Percentiles rank a stretch among this genome's conserved stretches.
Conservation (phyloP, 2,888 invertebrate species). For the Ectobius pallidus region DNA sequence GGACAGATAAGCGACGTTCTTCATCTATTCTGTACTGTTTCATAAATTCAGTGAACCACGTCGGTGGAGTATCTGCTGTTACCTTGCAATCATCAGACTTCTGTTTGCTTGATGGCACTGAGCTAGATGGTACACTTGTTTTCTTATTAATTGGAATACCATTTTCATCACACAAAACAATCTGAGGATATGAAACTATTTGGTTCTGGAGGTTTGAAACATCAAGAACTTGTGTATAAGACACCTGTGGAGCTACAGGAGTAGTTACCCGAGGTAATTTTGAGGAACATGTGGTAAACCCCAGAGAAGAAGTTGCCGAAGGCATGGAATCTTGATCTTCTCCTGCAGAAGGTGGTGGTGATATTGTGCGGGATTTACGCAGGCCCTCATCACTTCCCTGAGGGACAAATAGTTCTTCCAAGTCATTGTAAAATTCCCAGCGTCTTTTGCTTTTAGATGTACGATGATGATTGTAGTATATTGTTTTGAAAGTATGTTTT, state of each 20-base stretch:
- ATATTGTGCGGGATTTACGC: slow-evolving; percentile 1
- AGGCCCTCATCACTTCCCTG: slow-evolving; percentile 11
- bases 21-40: slow-evolving; percentile 32
- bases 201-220: background rate
- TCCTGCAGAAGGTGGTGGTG: background rate
- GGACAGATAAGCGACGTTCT: slow-evolving; percentile 19
- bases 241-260: background rate
- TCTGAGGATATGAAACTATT: slow-evolving; percentile 2
- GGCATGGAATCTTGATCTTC: slow-evolving; percentile 1
- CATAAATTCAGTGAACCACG: slow-evolving; percentile 37
- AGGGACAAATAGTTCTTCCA: slow-evolving; percentile 32
- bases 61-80: slow-evolving; percentile 14
- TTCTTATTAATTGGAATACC: background rate
- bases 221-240: slow-evolving; percentile 1
- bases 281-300: background rate
- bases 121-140: background rate
- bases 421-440: slow-evolving; percentile 32
- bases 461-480: slow-evolving; percentile 23
- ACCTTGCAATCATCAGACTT: background rate
- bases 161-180: slow-evolving; percentile 3
- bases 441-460: slow-evolving; percentile 16
- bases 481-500: slow-evolving; percentile 42
- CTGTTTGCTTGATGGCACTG: background rate
- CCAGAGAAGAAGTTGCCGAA: background rate
- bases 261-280: background rate